Evolutionary conservation across 2,113 vertebrate genomes (phyloP).

Genomic region (Nothocercus julius): DNA sequence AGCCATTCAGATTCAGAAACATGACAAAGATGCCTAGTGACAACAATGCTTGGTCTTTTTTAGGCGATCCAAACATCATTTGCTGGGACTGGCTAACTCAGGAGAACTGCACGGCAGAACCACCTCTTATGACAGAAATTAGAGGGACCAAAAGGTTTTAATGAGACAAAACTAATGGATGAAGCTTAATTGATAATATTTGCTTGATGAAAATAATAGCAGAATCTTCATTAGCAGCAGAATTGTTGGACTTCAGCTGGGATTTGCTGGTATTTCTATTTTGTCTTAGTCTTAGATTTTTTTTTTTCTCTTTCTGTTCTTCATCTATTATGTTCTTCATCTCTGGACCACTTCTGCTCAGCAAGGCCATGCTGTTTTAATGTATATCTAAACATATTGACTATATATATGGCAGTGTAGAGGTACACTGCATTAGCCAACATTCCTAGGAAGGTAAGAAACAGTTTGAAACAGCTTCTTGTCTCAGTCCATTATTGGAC

Average conservation of each 20-base stretch:
- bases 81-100: background rate
- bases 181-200: background rate
- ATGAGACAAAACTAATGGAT: background rate
- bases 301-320: background rate
- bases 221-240: background rate
- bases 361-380: background rate
- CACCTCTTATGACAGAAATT: background rate
- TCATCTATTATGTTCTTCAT: background rate
- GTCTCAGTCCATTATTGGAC: no score
- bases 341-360: background rate
- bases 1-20: background rate
- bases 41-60: background rate
- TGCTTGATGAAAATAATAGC: background rate
- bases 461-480: background rate
- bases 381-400: background rate
- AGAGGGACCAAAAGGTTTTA: background rate
- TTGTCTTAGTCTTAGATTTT: background rate
- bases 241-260: background rate
- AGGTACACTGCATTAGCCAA: background rate
- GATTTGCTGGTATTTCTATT: background rate
- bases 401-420: background rate
- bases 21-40: background rate
- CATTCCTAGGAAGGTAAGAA: background rate
- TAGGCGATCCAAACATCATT: background rate
- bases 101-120: background rate